Evolutionary conservation across 2,888 invertebrate genomes (phyloP).

Genomic region (Barypeithes pellucidus): DNA sequence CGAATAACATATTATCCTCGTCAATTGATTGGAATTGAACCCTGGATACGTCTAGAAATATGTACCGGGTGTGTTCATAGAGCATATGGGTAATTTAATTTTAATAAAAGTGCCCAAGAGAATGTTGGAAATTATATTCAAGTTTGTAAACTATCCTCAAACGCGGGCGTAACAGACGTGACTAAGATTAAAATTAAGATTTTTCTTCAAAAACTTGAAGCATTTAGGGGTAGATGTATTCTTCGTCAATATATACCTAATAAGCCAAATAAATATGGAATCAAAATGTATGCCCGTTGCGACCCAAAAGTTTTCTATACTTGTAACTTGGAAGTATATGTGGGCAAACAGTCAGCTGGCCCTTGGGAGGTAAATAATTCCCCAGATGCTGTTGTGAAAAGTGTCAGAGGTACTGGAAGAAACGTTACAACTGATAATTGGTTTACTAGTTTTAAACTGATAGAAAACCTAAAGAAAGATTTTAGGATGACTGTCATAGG

Average conservation of each 20-base stretch:
- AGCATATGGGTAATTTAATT: too few relatives aligned
- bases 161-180: too few relatives aligned
- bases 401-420: conserved; percentile 46
- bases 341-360: conserved; percentile 55
- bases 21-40: too few relatives aligned
- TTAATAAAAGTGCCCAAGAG: too few relatives aligned
- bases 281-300: conserved; percentile 57
- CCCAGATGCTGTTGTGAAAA: conserved; percentile 51
- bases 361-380: conserved; percentile 45
- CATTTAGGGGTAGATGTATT: conserved; percentile 58
- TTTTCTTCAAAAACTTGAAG: conserved; percentile 52
- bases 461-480: conserved; percentile 26
- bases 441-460: conserved; percentile 39
- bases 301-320: conserved; percentile 57
- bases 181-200: too few relatives aligned
- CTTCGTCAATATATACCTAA: conserved; percentile 60
- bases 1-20: too few relatives aligned
- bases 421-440: conserved; percentile 55
- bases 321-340: conserved; percentile 56
- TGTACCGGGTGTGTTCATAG: too few relatives aligned
- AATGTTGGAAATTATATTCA: too few relatives aligned
- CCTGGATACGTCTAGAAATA: too few relatives aligned
- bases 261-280: conserved; percentile 60
- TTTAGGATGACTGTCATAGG: conserved; percentile 54
- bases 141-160: too few relatives aligned